Evolutionary conservation across 2,797 vertebrate species (phyloP).

Genomic region (Hoplostethus atlanticus): DNA sequence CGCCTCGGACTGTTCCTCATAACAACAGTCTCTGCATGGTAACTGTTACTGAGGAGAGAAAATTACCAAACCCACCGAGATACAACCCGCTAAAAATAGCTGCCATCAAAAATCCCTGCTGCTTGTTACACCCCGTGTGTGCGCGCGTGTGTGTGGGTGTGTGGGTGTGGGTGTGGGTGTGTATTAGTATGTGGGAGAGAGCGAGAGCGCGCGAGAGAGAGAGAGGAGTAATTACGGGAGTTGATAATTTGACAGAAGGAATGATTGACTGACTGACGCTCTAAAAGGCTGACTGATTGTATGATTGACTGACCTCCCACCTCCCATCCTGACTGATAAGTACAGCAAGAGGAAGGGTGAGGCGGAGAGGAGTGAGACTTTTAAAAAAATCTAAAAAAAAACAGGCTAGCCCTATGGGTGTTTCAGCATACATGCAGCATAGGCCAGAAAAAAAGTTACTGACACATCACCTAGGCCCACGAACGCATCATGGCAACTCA

Average conservation of each 20-base stretch:
- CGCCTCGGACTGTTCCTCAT: constrained; percentile 64
- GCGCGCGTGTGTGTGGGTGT: constrained; percentile 6
- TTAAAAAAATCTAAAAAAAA: constrained; percentile 23
- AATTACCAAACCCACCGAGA: constrained; percentile 79
- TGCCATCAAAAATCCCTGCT: constrained; percentile 74
- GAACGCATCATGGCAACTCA: constrained; percentile 43
- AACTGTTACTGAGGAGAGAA: constrained; percentile 80
- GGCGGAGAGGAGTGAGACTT: constrained; percentile 33
- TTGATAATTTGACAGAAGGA: constrained; percentile 30
- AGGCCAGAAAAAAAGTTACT: constrained; percentile 48
- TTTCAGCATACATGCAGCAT: constrained; percentile 46
- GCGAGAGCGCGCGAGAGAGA: constrained; percentile 30
- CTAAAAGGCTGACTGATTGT: constrained; percentile 38
- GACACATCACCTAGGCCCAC: constrained; percentile 48
- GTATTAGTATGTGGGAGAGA: constrained; percentile 17
- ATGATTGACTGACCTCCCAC: constrained; percentile 77
- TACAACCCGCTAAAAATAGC: constrained; percentile 81
- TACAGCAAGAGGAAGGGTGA: constrained; percentile 46
- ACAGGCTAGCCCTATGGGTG: constrained; percentile 28
- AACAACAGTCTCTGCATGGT: constrained; percentile 79
- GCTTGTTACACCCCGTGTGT: constrained; percentile 57
- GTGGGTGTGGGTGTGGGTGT: constrained; percentile 10
- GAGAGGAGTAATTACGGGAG: constrained; percentile 26
- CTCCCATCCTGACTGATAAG: constrained; percentile 64
- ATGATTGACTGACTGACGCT: constrained; percentile 65